Evolutionary conservation across 2,888 invertebrate species (phyloP).

Genomic region (Xanthia icteritia): DNA sequence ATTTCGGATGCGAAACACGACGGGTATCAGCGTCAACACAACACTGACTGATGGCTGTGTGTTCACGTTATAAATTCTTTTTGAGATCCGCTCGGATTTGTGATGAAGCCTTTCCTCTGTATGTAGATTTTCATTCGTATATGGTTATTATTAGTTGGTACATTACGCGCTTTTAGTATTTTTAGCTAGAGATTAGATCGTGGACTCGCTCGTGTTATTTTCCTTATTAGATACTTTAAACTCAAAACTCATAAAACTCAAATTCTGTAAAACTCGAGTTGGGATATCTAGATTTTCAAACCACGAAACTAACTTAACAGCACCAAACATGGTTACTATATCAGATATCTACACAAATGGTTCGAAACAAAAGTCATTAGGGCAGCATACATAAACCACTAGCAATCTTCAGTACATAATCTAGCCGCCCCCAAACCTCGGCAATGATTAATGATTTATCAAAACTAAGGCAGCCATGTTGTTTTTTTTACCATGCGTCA

Average conservation of each 20-base stretch:
- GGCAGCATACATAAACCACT: slow-evolving; percentile 67
- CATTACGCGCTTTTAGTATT: slow-evolving; percentile 39
- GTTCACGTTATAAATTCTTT: slow-evolving; percentile 85
- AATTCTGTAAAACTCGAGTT: background rate
- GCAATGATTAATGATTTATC: slow-evolving; percentile 87
- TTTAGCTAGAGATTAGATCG: background rate
- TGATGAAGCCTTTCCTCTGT: slow-evolving; percentile 69
- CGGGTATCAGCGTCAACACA: slow-evolving; percentile 89
- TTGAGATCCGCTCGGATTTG: slow-evolving; percentile 81
- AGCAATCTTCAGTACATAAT: slow-evolving; percentile 72
- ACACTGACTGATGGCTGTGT: slow-evolving; percentile 86
- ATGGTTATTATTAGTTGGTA: slow-evolving; percentile 54
- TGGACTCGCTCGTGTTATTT: background rate
- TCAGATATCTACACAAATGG: slow-evolving; percentile 44
- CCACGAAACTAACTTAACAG: slow-evolving; percentile 15
- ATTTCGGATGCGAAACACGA: slow-evolving; percentile 88
- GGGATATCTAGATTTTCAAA: background rate
- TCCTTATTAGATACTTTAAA: background rate
- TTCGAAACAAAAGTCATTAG: slow-evolving; percentile 77
- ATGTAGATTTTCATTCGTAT: slow-evolving; percentile 55
- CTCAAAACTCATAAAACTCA: too few species aligned
- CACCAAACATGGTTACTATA: slow-evolving; percentile 26
- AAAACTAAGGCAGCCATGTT: slow-evolving; percentile 83
- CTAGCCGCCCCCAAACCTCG: slow-evolving; percentile 79
- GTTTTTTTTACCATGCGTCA: slow-evolving; percentile 63